Percentiles rank a stretch among this genome's conserved stretches.
phyloP scores from a whole-genome alignment of 2,888 invertebrate genomes.

The Trisateles emortualis region DNA sequence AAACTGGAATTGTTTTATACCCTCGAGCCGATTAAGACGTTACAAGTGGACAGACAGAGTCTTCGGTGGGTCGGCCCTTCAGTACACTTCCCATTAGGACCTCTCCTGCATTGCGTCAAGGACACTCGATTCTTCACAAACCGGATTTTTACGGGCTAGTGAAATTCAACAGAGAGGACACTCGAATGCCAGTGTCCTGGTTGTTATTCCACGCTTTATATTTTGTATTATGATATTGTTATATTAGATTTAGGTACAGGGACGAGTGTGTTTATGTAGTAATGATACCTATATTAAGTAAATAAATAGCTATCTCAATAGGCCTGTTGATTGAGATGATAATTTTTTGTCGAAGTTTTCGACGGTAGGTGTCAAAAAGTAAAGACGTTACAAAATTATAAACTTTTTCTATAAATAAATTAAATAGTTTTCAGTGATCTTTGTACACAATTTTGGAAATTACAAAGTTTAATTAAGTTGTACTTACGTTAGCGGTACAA shows the following conservation, averaged over 20 bases:
- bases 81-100: conserved; percentile 66
- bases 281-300: too few species aligned
- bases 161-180: conserved; percentile 62
- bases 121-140: conserved; percentile 69
- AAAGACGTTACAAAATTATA: too few species aligned
- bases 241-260: neutral
- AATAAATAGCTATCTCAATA: too few species aligned
- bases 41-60: conserved; percentile 57
- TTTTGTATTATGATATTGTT: conserved; percentile 1
- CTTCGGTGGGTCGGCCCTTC: conserved; percentile 43
- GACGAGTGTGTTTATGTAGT: too few species aligned
- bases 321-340: too few species aligned
- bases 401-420: too few species aligned
- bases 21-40: conserved; percentile 56
- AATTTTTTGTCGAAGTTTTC: too few species aligned
- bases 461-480: too few species aligned
- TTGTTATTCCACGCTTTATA: conserved; percentile 47
- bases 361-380: too few species aligned
- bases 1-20: conserved; percentile 42
- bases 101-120: conserved; percentile 64
- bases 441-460: too few species aligned
- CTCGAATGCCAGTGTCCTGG: conserved; percentile 56
- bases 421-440: too few species aligned
- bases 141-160: conserved; percentile 71
- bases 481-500: too few species aligned